Evolutionary conservation across 2,888 invertebrate genomes (phyloP).

Genomic region (Acronicta leporina): DNA sequence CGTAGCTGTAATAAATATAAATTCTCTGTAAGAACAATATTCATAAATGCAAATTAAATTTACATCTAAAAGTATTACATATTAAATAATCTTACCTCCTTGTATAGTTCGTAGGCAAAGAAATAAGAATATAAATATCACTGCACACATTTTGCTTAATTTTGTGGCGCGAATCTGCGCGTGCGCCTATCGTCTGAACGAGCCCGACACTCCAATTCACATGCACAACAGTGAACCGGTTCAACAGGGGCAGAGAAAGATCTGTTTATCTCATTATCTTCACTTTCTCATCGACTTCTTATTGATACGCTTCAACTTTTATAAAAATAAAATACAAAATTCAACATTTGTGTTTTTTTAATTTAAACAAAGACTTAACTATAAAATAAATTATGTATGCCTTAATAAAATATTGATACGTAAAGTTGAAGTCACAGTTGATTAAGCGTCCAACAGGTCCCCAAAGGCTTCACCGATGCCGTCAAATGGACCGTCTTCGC

Average conservation of each 20-base stretch:
- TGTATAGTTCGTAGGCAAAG: constrained; percentile 34
- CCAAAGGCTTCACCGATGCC: constrained; percentile 82
- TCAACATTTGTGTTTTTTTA: not conserved
- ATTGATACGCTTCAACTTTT: constrained; percentile 12
- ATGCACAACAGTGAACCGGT: constrained; percentile 78
- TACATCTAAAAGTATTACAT: not conserved
- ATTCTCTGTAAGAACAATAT: constrained; percentile 1
- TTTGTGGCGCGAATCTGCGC: constrained; percentile 65
- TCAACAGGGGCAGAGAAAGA: constrained; percentile 70
- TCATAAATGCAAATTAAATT: not conserved
- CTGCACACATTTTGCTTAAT: constrained; percentile 52
- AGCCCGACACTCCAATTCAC: constrained; percentile 76
- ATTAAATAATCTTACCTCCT: constrained; percentile 47
- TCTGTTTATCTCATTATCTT: constrained; percentile 63
- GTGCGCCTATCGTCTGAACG: constrained; percentile 73
- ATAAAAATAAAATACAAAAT: constrained; percentile 18
- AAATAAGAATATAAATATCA: constrained; percentile 44
- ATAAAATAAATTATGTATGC: constrained; percentile 24
- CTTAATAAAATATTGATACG: constrained; percentile 32
- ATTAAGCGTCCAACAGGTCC: constrained; percentile 70
- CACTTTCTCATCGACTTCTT: constrained; percentile 73
- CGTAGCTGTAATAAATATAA: constrained; percentile 40
- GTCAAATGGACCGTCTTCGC: constrained; percentile 74
- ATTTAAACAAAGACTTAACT: constrained; percentile 28
- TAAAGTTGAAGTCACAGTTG: constrained; percentile 46